Evolutionary conservation across 2,888 invertebrate genomes (phyloP).

Genomic region (Hoplodrina ambigua): DNA sequence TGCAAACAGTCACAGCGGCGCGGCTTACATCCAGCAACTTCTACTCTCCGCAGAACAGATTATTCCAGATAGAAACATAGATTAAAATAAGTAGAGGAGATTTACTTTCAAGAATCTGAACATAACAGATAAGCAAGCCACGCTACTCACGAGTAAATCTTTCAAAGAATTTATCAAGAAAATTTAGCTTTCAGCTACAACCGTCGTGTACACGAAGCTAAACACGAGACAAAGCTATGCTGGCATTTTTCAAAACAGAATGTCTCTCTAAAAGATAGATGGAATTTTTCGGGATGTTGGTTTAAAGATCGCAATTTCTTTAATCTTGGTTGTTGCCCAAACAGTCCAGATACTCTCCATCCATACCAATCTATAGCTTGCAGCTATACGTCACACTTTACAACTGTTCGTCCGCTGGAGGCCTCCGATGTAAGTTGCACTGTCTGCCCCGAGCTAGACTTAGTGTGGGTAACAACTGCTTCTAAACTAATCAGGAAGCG

Average conservation of each 20-base stretch:
- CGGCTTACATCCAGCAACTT: background rate
- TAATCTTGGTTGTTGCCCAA: too few species aligned
- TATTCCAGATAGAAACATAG: background rate
- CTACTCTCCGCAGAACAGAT: background rate
- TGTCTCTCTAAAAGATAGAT: too few species aligned
- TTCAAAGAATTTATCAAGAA: background rate
- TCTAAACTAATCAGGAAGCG: constrained; percentile 27
- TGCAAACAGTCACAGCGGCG: background rate
- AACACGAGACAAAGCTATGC: background rate
- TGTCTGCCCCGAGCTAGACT: constrained; percentile 9
- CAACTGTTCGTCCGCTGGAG: constrained; percentile 1
- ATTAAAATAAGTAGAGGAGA: background rate
- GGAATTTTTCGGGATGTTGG: too few species aligned
- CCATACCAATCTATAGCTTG: background rate
- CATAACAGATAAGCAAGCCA: background rate
- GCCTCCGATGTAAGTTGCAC: constrained; percentile 19
- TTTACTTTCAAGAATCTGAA: background rate
- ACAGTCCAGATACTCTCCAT: too few species aligned
- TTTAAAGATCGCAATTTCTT: too few species aligned
- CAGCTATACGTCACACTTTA: constrained; percentile 8
- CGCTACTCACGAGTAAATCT: background rate
- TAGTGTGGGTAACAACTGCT: constrained; percentile 18
- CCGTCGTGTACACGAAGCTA: too few species aligned
- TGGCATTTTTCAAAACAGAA: too few species aligned
- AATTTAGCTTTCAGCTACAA: background rate